phyloP scores from a whole-genome alignment of 2,888 invertebrate species.

The Leucoptera coffeella region DNA sequence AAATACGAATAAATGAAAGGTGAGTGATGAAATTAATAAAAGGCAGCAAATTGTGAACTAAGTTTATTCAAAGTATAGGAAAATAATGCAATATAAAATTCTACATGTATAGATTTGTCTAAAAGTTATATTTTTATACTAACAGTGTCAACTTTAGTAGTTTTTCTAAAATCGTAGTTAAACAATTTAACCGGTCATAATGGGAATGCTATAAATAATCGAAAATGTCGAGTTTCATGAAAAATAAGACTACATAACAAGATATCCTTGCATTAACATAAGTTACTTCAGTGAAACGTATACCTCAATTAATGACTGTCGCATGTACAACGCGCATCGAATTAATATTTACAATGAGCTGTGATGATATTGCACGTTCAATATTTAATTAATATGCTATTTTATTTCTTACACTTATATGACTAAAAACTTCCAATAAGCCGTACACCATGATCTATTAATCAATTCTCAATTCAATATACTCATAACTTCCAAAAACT shows the following conservation, averaged over 20 bases:
- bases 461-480: background rate
- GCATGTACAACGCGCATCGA: too few relatives aligned
- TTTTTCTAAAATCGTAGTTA: conserved; percentile 10
- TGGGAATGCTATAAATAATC: conserved; percentile 45
- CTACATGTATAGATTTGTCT: conserved; percentile 29
- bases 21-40: too few relatives aligned
- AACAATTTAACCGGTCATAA: conserved; percentile 12
- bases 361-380: conserved; percentile 40
- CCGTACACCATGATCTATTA: background rate
- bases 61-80: conserved; percentile 40
- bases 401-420: conserved; percentile 19
- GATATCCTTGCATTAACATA: background rate
- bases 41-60: too few relatives aligned
- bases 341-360: conserved; percentile 32
- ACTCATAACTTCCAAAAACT: background rate
- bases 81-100: conserved; percentile 47
- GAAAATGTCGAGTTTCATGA: conserved; percentile 8
- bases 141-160: conserved; percentile 15
- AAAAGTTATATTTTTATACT: conserved; percentile 32
- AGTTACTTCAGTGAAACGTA: conserved; percentile 10
- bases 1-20: too few relatives aligned
- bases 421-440: conserved; percentile 5
- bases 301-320: conserved; percentile 11
- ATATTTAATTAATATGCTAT: conserved; percentile 38
- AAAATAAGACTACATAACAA: background rate